Base-by-base conservation (phyloP, 2,888 invertebrate genomes). In the Nomada lathburiana region DNA sequence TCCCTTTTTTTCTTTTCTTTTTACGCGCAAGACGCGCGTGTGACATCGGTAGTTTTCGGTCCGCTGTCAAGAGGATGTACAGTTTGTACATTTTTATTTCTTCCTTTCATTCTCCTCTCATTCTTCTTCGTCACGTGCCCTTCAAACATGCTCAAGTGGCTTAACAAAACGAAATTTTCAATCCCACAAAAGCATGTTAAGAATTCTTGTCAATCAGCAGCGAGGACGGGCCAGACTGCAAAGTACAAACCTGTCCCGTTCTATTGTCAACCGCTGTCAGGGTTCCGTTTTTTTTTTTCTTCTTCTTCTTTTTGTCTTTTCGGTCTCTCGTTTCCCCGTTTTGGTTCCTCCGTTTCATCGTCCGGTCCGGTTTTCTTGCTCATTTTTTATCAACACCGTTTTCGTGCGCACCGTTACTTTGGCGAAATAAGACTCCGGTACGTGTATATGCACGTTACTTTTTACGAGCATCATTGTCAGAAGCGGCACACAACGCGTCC, bases 401-500 rank as follows among this genome's bases (percentile, higher is more conserved):
- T 47, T 18, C 59, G 2, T 23, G 18, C 23, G 20, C 55, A 86
- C 86, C 86, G 86, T 86, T 86, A 86, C 57, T 67, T 72, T 68
- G 76, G 57, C 74, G 82, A 80, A 86, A 82, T 76, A 71, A 84
- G 84, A 53, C 53, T 62, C 36, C 52, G 65, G 29, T 26, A 23
- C 67, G 50, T 16, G 57, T 44, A 23, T 60, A 63, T 63, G 53
- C 70, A 50, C 18, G 47, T 50, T 9, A n/a, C 36, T 60, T 65
- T 69, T 44, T 70, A 68, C 36, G 44, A 64, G 16, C 60, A 59
- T 64, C 68, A 53, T 69, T 55, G 79, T 78, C 73, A 69, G 50
- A n/a, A 36, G 52, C n/a, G n/a, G 13, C 18, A 53, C 42, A 70
- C 70, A 67, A 59, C 18, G 23, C 3, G 7, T 42, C 44, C 10